Conservation (phyloP, 2,888 invertebrate genomes). For the Chloromyia formosa region DNA sequence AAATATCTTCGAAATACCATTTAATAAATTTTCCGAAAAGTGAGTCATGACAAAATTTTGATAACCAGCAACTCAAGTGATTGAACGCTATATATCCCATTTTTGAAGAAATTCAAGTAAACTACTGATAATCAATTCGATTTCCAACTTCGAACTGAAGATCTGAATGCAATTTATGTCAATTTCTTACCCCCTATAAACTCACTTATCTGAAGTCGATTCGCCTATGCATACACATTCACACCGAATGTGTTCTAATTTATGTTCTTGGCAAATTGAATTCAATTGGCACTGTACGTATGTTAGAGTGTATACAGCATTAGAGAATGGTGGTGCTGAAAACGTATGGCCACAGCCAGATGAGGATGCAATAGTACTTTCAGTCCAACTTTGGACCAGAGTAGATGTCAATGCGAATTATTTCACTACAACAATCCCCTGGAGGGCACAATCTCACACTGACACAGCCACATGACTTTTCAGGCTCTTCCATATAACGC, state of each 20-base stretch:
- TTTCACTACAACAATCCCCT: constrained; percentile 33
- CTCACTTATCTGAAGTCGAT: background rate
- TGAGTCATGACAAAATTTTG: too few species aligned
- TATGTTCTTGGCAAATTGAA: constrained; percentile 46
- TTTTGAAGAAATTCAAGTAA: too few species aligned
- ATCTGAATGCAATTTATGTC: constrained; percentile 16
- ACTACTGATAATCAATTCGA: constrained; percentile 9
- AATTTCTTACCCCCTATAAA: constrained; percentile 12
- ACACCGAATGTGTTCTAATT: constrained; percentile 43
- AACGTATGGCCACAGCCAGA: background rate
- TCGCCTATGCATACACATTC: background rate
- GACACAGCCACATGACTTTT: background rate
- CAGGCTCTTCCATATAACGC: too few species aligned
- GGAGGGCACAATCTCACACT: background rate
- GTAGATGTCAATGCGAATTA: constrained; percentile 47
- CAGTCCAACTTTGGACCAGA: constrained; percentile 37
- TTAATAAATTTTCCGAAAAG: too few species aligned
- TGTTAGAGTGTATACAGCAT: too few species aligned
- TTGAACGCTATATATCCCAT: too few species aligned
- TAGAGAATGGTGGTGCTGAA: too few species aligned
- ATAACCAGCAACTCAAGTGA: too few species aligned
- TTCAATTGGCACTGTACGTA: constrained; percentile 44
- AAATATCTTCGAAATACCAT: too few species aligned
- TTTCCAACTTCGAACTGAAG: background rate
- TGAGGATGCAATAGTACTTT: constrained; percentile 38